Evolutionary conservation across 2,113 vertebrate genomes (phyloP).

Genomic region (Spea multiplicata): DNA sequence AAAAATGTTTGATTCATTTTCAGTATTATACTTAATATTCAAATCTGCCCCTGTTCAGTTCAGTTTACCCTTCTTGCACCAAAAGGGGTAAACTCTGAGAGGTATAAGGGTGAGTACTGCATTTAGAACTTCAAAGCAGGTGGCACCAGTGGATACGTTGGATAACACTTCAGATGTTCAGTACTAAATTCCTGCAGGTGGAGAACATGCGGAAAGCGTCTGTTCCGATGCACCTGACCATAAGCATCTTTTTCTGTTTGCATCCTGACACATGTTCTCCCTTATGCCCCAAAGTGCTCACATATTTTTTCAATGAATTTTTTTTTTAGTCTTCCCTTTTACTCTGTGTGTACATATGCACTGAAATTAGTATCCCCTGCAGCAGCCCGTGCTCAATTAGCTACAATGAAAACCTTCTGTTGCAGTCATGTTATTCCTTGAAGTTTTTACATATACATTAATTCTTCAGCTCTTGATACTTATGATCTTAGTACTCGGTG

Average conservation of each 20-base stretch:
- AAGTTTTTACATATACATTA: constrained; percentile 38
- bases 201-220: constrained; percentile 9
- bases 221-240: constrained; percentile 38
- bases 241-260: constrained; percentile 28
- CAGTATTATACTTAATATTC: too few relatives aligned
- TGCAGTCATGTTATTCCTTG: constrained; percentile 34
- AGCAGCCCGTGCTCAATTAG: constrained; percentile 45
- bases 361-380: constrained; percentile 45
- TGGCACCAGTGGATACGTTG: neutral
- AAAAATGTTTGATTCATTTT: too few relatives aligned
- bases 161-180: neutral
- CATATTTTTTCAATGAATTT: constrained; percentile 45
- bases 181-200: constrained; percentile 1
- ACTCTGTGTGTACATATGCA: constrained; percentile 40
- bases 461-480: constrained; percentile 19
- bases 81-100: too few relatives aligned
- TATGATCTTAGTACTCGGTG: neutral
- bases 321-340: constrained; percentile 37
- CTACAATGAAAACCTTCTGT: constrained; percentile 47
- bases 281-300: constrained; percentile 34
- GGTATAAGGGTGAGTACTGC: too few relatives aligned
- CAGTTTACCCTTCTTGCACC: too few relatives aligned
- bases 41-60: too few relatives aligned
- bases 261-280: constrained; percentile 47
- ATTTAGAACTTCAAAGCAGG: too few relatives aligned